Percentiles rank a stretch among this genome's conserved stretches.
These are phyloP conservation scores for Cyanocitta stelleri DNA, from an alignment of 2,113 vertebrate genomes.

Conservation along the genomic window DNA sequence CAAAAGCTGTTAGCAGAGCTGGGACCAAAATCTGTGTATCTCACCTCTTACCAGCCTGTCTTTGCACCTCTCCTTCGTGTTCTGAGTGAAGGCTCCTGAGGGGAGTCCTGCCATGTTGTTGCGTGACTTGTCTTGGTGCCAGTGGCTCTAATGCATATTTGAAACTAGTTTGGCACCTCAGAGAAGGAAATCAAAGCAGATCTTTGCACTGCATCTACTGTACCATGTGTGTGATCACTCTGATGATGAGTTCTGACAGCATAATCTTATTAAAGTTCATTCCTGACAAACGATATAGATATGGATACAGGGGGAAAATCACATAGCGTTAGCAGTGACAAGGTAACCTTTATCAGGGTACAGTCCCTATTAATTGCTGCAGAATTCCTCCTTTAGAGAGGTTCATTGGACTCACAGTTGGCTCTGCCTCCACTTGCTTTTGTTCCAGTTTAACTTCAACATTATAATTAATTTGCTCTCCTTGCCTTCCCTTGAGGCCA, in stretches of 20 bases:
- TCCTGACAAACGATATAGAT: slow-evolving; percentile 35
- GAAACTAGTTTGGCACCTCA: background rate
- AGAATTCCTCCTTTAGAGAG: background rate
- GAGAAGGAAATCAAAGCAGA: slow-evolving; percentile 8
- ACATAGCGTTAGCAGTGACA: slow-evolving; percentile 33
- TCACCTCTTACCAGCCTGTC: background rate
- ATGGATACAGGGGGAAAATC: background rate
- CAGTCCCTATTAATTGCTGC: slow-evolving; percentile 27
- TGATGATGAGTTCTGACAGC: slow-evolving; percentile 38
- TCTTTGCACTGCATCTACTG: background rate
- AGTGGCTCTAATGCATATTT: background rate
- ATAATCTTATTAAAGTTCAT: slow-evolving; percentile 49
- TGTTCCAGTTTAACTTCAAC: slow-evolving; percentile 1
- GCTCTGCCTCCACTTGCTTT: slow-evolving; percentile 5
- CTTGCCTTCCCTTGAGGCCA: background rate
- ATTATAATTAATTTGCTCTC: slow-evolving; percentile 32
- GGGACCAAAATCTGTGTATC: background rate
- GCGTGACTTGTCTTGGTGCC: background rate
- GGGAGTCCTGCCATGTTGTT: background rate
- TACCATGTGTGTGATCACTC: background rate
- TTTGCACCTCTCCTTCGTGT: background rate
- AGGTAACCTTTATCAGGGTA: slow-evolving; percentile 55
- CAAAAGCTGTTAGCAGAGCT: background rate
- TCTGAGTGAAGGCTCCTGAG: background rate
- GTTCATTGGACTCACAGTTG: background rate